A percentile compares a stretch with the other conserved stretches of the same genome.
Conservation (phyloP, 2,888 invertebrate species). For the Tromatobia lineatoria region DNA sequence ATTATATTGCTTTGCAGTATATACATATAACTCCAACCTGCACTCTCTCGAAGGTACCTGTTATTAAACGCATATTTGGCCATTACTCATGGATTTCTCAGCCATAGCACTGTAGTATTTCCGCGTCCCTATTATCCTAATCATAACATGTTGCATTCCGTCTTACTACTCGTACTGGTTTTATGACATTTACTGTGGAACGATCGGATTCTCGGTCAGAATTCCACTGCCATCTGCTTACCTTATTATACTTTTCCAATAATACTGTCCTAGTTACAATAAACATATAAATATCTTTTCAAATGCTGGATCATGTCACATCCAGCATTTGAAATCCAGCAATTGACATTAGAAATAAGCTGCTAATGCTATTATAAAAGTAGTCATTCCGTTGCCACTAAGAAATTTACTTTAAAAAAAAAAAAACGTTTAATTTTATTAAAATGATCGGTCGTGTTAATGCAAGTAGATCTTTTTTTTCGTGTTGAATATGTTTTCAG, state of each 20-base stretch:
- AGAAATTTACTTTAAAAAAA: too few species aligned
- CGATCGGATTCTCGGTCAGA: conserved; percentile 48
- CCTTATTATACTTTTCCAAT: neutral
- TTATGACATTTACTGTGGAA: neutral
- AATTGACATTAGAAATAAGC: too few species aligned
- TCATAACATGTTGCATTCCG: conserved; percentile 38
- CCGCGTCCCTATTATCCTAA: conserved; percentile 26
- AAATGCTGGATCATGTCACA: neutral
- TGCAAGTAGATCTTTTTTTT: neutral
- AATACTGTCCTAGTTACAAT: neutral
- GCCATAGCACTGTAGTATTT: conserved; percentile 37
- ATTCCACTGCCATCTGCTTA: conserved; percentile 1
- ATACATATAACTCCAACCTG: conserved; percentile 1
- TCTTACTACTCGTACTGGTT: neutral
- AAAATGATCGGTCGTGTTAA: neutral
- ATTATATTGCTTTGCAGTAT: neutral
- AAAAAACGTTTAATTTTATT: too few species aligned
- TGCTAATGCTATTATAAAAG: too few species aligned
- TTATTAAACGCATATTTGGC: conserved; percentile 69
- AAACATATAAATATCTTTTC: neutral
- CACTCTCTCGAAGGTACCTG: conserved; percentile 32
- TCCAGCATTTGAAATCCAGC: neutral
- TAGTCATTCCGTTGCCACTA: too few species aligned
- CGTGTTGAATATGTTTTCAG: neutral
- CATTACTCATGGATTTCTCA: conserved; percentile 55